Evolutionary conservation across 2,888 invertebrate species (phyloP), one percentile per base, ranked within the genome.

Genomic region (Schizotus pectinicornis): DNA sequence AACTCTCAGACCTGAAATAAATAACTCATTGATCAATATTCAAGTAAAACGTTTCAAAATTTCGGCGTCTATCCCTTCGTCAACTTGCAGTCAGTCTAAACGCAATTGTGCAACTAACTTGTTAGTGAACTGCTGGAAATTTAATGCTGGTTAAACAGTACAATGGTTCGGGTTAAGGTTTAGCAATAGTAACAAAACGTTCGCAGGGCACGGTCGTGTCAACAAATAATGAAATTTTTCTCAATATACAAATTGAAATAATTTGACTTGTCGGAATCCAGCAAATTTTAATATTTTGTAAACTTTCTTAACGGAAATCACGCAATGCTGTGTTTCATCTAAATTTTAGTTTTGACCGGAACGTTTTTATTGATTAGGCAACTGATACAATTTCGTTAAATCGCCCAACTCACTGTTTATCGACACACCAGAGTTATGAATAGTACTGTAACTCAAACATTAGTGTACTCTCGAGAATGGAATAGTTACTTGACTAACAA

Each of bases 401-500:
- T 30, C 2, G 12, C 11, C 31, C 12, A 43, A 33, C 32, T 33
- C 12, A 9, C 33, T 43, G 13, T 42, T 1, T 3, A 22, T 11
- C 12, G 5, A 32, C 8, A 11, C 7, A 43, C 8, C 12, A 42
- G 9, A 32, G 30, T 12, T 43, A 42, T n/a, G n/a, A n/a, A n/a
- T n/a, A n/a, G n/a, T 22, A 22, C 22, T 22, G 2, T 22, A 2
- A 9, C 34, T 33, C 14, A 47, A 43, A 31, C 12, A 43, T 59
- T 57, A 60, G 60, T 59, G 62, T 62, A 64, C 11, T 58, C 54
- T 57, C 38, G 38, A 56, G 63, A 65, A 69, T 73, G 74, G 77
- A 79, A 78, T 78, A 76, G 78, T 78, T 79, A 79, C 79, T 79
- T 79, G 79, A 79, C 79, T 74, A 75, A 71, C 74, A 74, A 76